These are phyloP conservation scores for Dicyrtomina minuta DNA, from an alignment of 2,888 invertebrate genomes.

Conservation along the genomic window DNA sequence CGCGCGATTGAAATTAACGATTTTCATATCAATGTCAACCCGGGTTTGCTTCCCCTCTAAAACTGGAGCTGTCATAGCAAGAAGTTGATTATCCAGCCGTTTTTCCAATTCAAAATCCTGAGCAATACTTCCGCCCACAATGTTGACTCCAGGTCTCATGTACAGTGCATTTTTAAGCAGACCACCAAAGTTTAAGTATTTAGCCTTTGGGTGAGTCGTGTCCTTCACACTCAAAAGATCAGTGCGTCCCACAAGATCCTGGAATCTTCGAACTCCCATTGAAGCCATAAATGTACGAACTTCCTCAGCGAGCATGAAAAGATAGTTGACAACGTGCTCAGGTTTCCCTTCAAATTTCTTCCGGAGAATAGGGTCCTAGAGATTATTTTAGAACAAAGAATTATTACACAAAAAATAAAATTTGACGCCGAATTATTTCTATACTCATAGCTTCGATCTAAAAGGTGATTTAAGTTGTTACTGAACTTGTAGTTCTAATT, in stretches of 20 bases:
- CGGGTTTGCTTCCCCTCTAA: conserved; percentile 70
- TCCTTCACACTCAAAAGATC: conserved; percentile 80
- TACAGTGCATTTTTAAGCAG: conserved; percentile 86
- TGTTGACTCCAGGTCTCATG: conserved; percentile 85
- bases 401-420: background rate
- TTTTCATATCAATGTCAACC: conserved; percentile 73
- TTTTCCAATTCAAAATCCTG: conserved; percentile 85
- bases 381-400: too few species aligned
- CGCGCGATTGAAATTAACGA: conserved; percentile 87
- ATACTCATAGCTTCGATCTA: too few species aligned
- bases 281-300: conserved; percentile 88
- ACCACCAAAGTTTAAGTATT: conserved; percentile 77
- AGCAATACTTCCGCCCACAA: conserved; percentile 80
- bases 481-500: too few species aligned
- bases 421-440: too few species aligned
- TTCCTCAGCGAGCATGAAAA: conserved; percentile 98
- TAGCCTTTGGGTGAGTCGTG: conserved; percentile 75
- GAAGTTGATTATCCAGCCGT: conserved; percentile 75
- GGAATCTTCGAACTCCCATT: conserved; percentile 82
- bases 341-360: conserved; percentile 97
- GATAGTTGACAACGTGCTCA: conserved; percentile 94
- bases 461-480: too few species aligned
- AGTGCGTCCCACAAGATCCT: conserved; percentile 88
- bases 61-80: conserved; percentile 71
- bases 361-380: conserved; percentile 79